Evolutionary conservation across 2,888 invertebrate genomes (phyloP).

Genomic region (Watsonalla cultraria): DNA sequence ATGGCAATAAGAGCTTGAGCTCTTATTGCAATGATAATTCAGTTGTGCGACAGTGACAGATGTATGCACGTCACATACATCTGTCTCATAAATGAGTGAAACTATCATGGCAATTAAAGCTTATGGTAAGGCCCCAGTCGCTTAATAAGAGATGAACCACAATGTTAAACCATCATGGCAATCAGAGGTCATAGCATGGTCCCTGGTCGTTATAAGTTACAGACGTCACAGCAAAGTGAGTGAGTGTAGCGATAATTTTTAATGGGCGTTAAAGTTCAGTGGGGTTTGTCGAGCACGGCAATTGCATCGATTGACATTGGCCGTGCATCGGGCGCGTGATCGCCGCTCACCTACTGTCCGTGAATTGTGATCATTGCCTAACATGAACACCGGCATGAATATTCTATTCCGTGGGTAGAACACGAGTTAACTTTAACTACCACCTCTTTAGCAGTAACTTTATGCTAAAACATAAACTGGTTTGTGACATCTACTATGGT

Average conservation of each 20-base stretch:
- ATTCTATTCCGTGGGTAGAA: conserved; percentile 16
- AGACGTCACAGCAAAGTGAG: background rate
- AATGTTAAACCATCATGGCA: too few relatives aligned
- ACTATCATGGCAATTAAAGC: too few relatives aligned
- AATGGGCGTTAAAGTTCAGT: conserved; percentile 7
- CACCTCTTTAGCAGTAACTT: background rate
- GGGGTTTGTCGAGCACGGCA: conserved; percentile 19
- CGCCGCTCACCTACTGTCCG: conserved; percentile 27
- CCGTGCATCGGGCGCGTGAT: conserved; percentile 42
- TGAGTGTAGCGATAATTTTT: background rate
- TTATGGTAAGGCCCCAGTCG: too few relatives aligned
- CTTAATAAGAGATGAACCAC: too few relatives aligned
- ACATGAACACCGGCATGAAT: conserved; percentile 31
- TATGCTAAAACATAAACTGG: background rate
- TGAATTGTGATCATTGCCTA: background rate
- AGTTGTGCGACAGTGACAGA: too few relatives aligned
- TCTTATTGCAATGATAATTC: too few relatives aligned
- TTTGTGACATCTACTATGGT: background rate
- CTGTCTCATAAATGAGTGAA: too few relatives aligned
- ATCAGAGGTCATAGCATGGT: too few relatives aligned
- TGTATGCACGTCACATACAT: too few relatives aligned
- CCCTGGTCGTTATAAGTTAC: too few relatives aligned
- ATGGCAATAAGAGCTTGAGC: too few relatives aligned
- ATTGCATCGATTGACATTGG: conserved; percentile 47
- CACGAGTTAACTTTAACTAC: background rate